These are phyloP conservation scores for Ailuropoda melanoleuca DNA, from an alignment of 2,113 vertebrate species.

Conservation along the genomic window DNA sequence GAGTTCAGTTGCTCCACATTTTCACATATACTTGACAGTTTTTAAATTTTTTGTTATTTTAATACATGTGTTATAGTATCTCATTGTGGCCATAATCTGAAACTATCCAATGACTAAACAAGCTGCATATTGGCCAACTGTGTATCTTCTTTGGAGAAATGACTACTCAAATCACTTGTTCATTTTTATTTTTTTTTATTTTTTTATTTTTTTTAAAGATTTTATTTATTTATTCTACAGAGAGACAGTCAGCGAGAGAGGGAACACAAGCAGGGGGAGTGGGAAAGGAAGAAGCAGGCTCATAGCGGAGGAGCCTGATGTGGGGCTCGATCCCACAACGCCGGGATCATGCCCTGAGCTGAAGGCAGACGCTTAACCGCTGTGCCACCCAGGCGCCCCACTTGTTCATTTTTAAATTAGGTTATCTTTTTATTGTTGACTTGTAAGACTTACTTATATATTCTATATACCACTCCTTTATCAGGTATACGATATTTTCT, in stretches of 20 bases:
- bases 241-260: too few species aligned
- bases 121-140: not conserved
- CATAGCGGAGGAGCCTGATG: too few species aligned
- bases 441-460: not conserved
- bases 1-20: not conserved
- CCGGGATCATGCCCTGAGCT: too few species aligned
- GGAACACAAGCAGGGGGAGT: too few species aligned
- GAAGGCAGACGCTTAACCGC: too few species aligned
- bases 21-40: not conserved
- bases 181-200: too few species aligned
- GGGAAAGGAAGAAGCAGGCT: too few species aligned
- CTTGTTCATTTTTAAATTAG: not conserved
- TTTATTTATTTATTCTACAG: too few species aligned
- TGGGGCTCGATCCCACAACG: too few species aligned
- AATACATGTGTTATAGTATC: not conserved
- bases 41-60: not conserved
- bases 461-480: not conserved
- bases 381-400: too few species aligned
- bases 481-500: not conserved
- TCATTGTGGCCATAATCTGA: not conserved
- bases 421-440: not conserved
- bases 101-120: not conserved
- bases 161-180: not conserved
- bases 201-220: too few species aligned
- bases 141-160: not conserved